A percentile compares a stretch with the other conserved stretches of the same genome.
These are phyloP conservation scores for Porites rus DNA, from an alignment of 92 coral and sea anemone genomes.

Conservation along the genomic window DNA sequence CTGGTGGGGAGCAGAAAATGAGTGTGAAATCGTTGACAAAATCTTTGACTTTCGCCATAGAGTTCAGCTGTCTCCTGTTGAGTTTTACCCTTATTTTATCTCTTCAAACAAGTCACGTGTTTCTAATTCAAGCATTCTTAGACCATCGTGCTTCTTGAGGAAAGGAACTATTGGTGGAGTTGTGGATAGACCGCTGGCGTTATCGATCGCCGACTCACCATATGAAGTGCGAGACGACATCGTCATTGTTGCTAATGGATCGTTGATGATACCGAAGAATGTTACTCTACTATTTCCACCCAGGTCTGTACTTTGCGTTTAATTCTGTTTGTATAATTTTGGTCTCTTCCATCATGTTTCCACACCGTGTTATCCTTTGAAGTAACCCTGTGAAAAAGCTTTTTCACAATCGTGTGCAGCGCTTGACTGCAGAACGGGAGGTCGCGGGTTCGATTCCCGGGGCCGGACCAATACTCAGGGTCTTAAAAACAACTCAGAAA, in stretches of 20 bases:
- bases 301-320: constrained; percentile 2
- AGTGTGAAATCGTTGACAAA: constrained; percentile 52
- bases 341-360: neutral
- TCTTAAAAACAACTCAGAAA: no score
- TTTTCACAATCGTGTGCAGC: neutral
- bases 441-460: no score
- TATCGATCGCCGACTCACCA: constrained; percentile 40
- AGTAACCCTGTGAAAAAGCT: constrained; percentile 4
- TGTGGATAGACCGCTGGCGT: constrained; percentile 41
- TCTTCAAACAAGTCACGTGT: constrained; percentile 39
- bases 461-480: no score
- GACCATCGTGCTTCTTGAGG: constrained; percentile 51
- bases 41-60: constrained; percentile 75
- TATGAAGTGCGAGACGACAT: constrained; percentile 72
- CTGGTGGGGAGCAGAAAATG: constrained; percentile 82
- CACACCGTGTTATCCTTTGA: neutral
- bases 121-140: neutral
- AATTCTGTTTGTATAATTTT: neutral
- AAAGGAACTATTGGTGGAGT: constrained; percentile 62
- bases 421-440: no score
- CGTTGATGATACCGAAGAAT: constrained; percentile 61
- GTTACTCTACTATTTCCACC: constrained; percentile 65
- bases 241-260: constrained; percentile 62
- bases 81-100: constrained; percentile 56
- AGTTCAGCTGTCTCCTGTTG: constrained; percentile 55